These are phyloP conservation scores for Phymastichus coffea DNA, from an alignment of 1,140 invertebrate species.

Conservation along the genomic window DNA sequence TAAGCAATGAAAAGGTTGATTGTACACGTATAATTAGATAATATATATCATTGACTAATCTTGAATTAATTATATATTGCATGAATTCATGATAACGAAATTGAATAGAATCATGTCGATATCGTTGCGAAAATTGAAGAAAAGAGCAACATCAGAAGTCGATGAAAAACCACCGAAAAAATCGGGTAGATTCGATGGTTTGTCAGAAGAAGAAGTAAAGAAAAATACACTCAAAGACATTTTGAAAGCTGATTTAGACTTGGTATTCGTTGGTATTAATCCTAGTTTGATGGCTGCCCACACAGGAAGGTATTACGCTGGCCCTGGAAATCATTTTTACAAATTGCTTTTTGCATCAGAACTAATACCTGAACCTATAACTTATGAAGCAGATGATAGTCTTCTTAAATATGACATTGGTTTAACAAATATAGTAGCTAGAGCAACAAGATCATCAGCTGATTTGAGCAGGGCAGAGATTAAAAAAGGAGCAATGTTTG, in stretches of 20 bases:
- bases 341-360: slow-evolving; percentile 48
- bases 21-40: no score
- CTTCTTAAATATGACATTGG: slow-evolving; percentile 47
- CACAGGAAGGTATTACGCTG: slow-evolving; percentile 52
- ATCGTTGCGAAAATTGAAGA: slow-evolving; percentile 40
- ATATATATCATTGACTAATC: no score
- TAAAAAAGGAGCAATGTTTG: slow-evolving; percentile 41
- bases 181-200: slow-evolving; percentile 45
- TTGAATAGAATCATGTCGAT: slow-evolving; percentile 42
- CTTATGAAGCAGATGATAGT: slow-evolving; percentile 47
- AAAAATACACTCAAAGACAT: slow-evolving; percentile 46
- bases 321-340: slow-evolving; percentile 55
- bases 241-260: slow-evolving; percentile 43
- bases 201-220: slow-evolving; percentile 48
- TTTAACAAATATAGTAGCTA: slow-evolving; percentile 50
- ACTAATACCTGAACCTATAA: slow-evolving; percentile 40
- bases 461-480: slow-evolving; percentile 49
- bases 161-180: slow-evolving; percentile 31
- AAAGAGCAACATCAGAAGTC: slow-evolving; percentile 14
- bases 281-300: slow-evolving; percentile 51
- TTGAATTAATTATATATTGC: no score
- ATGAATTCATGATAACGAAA: no score
- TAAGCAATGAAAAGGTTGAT: no score
- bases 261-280: slow-evolving; percentile 54
- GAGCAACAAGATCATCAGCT: slow-evolving; percentile 50